phyloP scores from a whole-genome alignment of 2,113 vertebrate genomes.

The Pseudorasbora parva region DNA sequence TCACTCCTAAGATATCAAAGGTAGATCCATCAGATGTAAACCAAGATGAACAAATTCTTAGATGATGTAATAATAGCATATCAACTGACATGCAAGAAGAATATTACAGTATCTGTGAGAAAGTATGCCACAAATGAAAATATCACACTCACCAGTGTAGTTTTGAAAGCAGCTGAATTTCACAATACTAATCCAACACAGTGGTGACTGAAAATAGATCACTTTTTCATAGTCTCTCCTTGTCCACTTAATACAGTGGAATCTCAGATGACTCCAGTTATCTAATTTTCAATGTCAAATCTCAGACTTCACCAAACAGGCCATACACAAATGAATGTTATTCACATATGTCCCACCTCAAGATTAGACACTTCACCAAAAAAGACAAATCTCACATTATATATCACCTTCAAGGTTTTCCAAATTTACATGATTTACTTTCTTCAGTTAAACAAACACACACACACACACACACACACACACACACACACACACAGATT shows the following conservation, averaged over 20 bases:
- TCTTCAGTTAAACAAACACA: not conserved
- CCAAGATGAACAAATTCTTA: not conserved
- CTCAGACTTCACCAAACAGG: not conserved
- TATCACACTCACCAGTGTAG: not conserved
- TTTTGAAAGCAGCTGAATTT: not conserved
- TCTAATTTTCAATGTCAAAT: constrained; percentile 2
- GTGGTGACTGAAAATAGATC: not conserved
- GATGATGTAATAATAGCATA: not conserved
- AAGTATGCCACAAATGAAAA: not conserved
- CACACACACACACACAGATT: no score
- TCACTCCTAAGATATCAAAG: not conserved
- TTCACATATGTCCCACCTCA: not conserved
- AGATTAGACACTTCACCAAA: not conserved
- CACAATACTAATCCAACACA: not conserved
- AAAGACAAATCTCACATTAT: not conserved
- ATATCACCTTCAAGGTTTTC: not conserved
- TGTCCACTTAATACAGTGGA: constrained; percentile 1
- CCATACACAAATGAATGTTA: not conserved
- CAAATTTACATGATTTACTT: not conserved
- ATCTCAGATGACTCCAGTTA: constrained; percentile 9
- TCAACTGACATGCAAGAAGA: not conserved
- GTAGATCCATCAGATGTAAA: not conserved
- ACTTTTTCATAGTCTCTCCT: constrained; percentile 6
- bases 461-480: no score
- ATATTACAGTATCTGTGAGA: not conserved